Evolutionary conservation across 2,888 invertebrate genomes (phyloP).

Genomic region (Microplitis manilae): DNA sequence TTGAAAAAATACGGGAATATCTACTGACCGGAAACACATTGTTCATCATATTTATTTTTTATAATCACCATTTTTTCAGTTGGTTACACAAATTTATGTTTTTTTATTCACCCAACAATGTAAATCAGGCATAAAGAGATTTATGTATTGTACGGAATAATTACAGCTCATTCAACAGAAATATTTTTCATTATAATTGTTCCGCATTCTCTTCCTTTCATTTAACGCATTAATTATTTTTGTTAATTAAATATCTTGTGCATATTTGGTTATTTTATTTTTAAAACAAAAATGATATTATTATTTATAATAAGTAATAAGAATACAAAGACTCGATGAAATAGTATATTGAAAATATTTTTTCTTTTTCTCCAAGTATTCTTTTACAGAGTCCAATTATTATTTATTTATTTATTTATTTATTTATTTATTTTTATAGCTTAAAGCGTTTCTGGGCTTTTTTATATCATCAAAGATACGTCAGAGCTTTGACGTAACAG

Average conservation of each 20-base stretch:
- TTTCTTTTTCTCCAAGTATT: not conserved
- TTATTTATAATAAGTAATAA: too few relatives aligned
- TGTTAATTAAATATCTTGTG: too few relatives aligned
- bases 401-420: not conserved
- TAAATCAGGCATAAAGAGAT: not conserved
- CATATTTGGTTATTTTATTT: too few relatives aligned
- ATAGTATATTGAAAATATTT: not conserved
- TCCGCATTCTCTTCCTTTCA: too few relatives aligned
- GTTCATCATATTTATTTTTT: constrained; percentile 4
- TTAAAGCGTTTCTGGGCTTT: not conserved
- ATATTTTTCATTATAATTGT: too few relatives aligned
- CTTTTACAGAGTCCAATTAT: not conserved
- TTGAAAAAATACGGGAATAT: not conserved
- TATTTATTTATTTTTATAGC: not conserved
- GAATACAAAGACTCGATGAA: not conserved
- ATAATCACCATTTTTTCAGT: not conserved
- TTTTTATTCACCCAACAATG: not conserved
- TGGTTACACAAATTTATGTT: not conserved
- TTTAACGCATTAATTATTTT: too few relatives aligned
- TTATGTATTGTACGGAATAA: not conserved
- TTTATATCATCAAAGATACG: not conserved
- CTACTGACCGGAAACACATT: constrained; percentile 10
- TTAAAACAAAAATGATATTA: too few relatives aligned
- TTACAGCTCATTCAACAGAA: not conserved
- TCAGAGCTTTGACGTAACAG: constrained; percentile 11